phyloP scores from a whole-genome alignment of 2,797 vertebrate genomes.

The Chaenodraco wilsoni region DNA sequence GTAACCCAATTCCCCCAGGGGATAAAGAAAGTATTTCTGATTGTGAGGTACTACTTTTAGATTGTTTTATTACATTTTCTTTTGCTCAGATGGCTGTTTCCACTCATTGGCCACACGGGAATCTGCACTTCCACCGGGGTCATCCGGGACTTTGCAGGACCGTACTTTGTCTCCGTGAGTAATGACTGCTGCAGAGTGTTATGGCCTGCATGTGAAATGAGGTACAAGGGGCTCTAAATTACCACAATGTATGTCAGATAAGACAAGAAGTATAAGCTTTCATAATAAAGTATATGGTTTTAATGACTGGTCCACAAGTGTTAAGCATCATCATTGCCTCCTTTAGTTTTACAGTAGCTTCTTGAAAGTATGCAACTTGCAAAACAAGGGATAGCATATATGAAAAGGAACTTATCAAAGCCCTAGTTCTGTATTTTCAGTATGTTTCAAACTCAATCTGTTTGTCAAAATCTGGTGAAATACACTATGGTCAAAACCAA shows the following conservation, averaged over 20 bases:
- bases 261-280: neutral
- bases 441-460: neutral
- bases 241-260: neutral
- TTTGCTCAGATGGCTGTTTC: slow-evolving; percentile 91
- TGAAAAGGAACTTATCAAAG: no score
- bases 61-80: neutral
- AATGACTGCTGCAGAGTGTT: slow-evolving; percentile 4
- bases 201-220: neutral
- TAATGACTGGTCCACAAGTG: no score
- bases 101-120: slow-evolving; percentile 97
- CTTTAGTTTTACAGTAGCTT: neutral
- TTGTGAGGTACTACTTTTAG: neutral
- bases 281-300: no score
- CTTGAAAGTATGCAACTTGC: neutral
- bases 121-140: slow-evolving; percentile 95
- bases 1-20: no score
- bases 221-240: neutral
- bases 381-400: neutral
- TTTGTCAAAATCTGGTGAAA: neutral
- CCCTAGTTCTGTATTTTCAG: neutral
- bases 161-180: slow-evolving; percentile 97
- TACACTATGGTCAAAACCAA: neutral
- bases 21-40: no score
- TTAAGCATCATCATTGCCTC: no score
- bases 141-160: slow-evolving; percentile 96